Base-by-base conservation (phyloP, 1,140 invertebrate genomes). In the Drosophila malerkotliana region DNA sequence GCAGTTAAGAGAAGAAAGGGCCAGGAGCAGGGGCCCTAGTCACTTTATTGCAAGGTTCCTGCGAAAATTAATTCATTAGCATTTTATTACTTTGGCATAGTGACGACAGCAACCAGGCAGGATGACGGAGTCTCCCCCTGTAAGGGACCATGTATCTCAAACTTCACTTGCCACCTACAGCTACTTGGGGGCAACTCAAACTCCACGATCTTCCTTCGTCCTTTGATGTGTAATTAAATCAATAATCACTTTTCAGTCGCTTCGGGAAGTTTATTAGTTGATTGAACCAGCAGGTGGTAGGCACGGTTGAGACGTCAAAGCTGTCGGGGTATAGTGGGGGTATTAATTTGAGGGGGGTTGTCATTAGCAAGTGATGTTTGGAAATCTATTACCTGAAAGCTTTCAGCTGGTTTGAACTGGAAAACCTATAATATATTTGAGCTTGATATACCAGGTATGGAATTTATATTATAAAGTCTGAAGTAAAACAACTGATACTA, bases 191-290 rank as follows among this genome's bases (percentile, higher is more conserved):
- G 7, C 10, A 45, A 34, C 2, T 7, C 12, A 10, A 10, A 15
- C 44, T 49, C 54, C 18, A 4, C 21, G 57, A 64, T 41, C 47
- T 53, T 45, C 62, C 41, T 49, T 51, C 69, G 53, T 71, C 54
- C 82, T 87, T 87, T 87, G 82, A 87, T 87, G 82, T 88, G 82
- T 87, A 87, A 87, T 88, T 87, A 87, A 87, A 87, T 87, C 82
- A 87, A 88, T 87, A 87, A 82, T 82, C 83, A 87, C 69, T 87
- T 78, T 82, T 48, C 26, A 69, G 66, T 51, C 59, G 48, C 57
- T 32, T 37, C 12, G 48, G 53, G 37, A 30, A 64, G 72, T 74
- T 74, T 74, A 74, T 74, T 74, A 64, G 72, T 56, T 41, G 67
- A 71, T 71, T 57, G 64, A 57, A 47, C 71, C 41, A 32, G 53